These are phyloP conservation scores for Neodiprion pinetum DNA, from an alignment of 1,140 invertebrate genomes.

Conservation along the genomic window DNA sequence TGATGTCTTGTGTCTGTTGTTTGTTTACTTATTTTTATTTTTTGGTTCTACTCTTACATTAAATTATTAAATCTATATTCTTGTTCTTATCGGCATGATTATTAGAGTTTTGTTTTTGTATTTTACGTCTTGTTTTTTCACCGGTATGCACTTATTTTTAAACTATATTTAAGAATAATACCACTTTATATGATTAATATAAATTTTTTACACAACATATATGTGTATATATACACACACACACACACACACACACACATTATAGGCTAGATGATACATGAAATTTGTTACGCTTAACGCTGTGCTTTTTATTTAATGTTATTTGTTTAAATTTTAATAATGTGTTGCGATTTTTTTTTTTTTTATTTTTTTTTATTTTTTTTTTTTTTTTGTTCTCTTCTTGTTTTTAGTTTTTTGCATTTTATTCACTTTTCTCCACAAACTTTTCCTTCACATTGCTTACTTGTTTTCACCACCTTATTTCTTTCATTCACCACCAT, in stretches of 20 bases:
- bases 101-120: background rate
- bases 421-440: background rate
- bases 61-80: background rate
- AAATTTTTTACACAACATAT: background rate
- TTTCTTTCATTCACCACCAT: conserved; percentile 7
- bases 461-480: background rate
- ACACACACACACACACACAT: too few relatives aligned
- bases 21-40: background rate
- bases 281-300: background rate
- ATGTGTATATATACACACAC: too few relatives aligned
- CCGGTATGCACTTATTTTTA: background rate
- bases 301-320: background rate
- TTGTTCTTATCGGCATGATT: background rate
- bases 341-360: background rate
- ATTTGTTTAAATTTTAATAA: too few relatives aligned
- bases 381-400: background rate
- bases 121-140: background rate
- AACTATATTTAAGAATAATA: background rate
- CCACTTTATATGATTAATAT: background rate
- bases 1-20: conserved; percentile 3
- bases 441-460: background rate
- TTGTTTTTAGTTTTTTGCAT: background rate
- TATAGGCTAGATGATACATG: background rate
- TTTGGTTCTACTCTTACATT: background rate
- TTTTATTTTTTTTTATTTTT: background rate